Conservation (phyloP, 1,140 invertebrate species). For the Phortica variegata region DNA sequence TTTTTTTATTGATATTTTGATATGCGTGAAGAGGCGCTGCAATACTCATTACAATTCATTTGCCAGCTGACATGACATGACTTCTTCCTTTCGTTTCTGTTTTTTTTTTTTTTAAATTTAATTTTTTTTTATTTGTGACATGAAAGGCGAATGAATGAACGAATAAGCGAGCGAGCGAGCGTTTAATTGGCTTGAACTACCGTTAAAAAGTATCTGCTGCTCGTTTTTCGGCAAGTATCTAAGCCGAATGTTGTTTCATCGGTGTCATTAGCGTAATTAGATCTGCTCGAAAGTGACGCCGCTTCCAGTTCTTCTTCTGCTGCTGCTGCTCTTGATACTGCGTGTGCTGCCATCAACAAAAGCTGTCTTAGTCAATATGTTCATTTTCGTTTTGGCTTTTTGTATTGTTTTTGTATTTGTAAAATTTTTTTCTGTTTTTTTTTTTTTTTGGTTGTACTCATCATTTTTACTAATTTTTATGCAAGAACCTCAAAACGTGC, state of each 20-base stretch:
- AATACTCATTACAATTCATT: conserved; percentile 45
- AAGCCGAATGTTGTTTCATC: not conserved
- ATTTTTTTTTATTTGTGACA: conserved; percentile 42
- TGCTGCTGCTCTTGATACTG: no score
- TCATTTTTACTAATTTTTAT: conserved; percentile 42
- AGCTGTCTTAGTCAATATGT: no score
- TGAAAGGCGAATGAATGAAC: not conserved
- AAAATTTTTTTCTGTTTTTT: conserved; percentile 8
- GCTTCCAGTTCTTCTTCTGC: conserved; percentile 6
- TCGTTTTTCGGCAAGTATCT: not conserved
- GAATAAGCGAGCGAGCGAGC: no score
- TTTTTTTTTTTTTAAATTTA: conserved; percentile 17
- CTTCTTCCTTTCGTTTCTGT: no score
- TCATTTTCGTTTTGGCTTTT: no score
- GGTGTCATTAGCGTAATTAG: conserved; percentile 55
- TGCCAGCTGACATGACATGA: conserved; percentile 42
- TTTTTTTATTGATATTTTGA: no score
- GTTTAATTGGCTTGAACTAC: conserved; percentile 42
- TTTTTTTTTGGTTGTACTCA: conserved; percentile 16
- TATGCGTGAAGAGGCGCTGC: no score
- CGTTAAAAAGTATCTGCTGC: conserved; percentile 13
- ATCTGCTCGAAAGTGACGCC: conserved; percentile 44
- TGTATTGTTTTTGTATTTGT: conserved; percentile 22
- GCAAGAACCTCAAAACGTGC: conserved; percentile 46
- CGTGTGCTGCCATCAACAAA: no score